Evolutionary conservation across 2,888 invertebrate species (phyloP).

Genomic region (Luffia ferchaultella): DNA sequence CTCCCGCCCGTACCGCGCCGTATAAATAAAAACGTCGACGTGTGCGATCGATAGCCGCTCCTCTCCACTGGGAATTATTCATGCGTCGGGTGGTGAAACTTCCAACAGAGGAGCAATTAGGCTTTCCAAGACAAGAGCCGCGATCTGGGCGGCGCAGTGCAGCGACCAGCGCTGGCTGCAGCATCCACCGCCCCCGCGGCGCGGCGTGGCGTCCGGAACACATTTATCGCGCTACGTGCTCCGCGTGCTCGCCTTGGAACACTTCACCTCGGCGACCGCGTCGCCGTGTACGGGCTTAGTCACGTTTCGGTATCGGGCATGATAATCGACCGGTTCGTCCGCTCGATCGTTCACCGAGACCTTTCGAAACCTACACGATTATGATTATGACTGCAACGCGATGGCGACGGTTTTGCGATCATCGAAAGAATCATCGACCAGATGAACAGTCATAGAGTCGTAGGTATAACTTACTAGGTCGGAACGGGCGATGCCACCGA

Average conservation of each 20-base stretch:
- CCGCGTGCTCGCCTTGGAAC: slow-evolving; percentile 10
- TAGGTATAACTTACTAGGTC: too few species aligned
- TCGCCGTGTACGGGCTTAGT: slow-evolving; percentile 1
- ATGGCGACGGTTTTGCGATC: not conserved
- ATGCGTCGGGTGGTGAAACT: slow-evolving; percentile 56
- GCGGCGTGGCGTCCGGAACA: not conserved
- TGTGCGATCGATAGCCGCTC: slow-evolving; percentile 65
- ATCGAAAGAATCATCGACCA: too few species aligned
- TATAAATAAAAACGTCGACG: slow-evolving; percentile 66
- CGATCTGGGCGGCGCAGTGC: slow-evolving; percentile 13
- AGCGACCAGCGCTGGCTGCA: not conserved
- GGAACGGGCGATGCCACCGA: not conserved
- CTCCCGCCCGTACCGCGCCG: slow-evolving; percentile 44
- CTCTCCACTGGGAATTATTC: slow-evolving; percentile 61
- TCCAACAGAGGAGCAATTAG: slow-evolving; percentile 57
- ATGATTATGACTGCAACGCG: not conserved
- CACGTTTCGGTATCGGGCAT: slow-evolving; percentile 2
- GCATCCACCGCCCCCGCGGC: not conserved
- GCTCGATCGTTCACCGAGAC: not conserved
- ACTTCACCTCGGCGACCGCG: slow-evolving; percentile 4
- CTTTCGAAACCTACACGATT: not conserved
- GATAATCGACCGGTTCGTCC: not conserved
- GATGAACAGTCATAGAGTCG: too few species aligned
- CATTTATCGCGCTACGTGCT: not conserved
- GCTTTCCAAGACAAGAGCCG: slow-evolving; percentile 20